A percentile compares a stretch with the other conserved stretches of the same genome.
phyloP scores from a whole-genome alignment of 1,140 invertebrate genomes.

The Rhopalosiphum padi region DNA sequence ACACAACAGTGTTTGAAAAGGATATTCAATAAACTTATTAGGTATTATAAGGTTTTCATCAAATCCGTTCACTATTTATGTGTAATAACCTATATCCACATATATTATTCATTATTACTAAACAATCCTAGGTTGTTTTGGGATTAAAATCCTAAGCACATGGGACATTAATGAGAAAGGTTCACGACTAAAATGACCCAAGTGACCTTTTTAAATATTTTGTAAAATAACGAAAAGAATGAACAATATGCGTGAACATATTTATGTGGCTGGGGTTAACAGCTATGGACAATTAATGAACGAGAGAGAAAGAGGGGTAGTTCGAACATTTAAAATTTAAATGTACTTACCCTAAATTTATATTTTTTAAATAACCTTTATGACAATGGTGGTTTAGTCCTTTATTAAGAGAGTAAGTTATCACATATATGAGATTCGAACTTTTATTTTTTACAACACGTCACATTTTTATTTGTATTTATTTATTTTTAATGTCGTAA shows the following conservation, averaged over 20 bases:
- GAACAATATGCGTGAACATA: not conserved
- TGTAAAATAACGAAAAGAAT: not conserved
- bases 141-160: not conserved
- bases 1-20: not conserved
- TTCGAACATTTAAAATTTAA: conserved; percentile 9
- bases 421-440: not conserved
- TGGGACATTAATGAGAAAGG: not conserved
- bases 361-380: not conserved
- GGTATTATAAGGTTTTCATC: not conserved
- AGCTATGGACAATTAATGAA: not conserved
- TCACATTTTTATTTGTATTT: not conserved
- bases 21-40: not conserved
- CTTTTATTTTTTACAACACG: not conserved
- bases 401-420: conserved; percentile 9
- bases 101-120: not conserved
- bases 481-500: not conserved
- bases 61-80: not conserved
- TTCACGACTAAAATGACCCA: not conserved
- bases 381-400: not conserved
- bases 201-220: conserved; percentile 16
- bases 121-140: not conserved
- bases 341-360: conserved; percentile 10
- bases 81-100: not conserved
- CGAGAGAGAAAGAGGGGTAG: not conserved
- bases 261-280: not conserved